Base-by-base conservation (phyloP, 1,140 invertebrate species). In the Sitodiplosis mosellana region DNA sequence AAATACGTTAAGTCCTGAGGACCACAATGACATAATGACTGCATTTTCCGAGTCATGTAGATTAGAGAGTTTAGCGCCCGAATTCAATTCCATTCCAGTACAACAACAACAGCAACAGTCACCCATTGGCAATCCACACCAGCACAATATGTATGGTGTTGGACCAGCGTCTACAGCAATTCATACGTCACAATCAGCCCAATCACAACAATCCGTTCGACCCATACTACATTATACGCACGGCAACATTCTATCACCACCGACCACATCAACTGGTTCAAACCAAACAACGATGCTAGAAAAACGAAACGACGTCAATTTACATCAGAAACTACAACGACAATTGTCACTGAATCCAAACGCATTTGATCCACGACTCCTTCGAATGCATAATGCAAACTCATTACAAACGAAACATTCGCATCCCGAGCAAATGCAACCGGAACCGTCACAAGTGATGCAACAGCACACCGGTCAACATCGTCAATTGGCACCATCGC, bases 281-380 rank as follows among this genome's bases (percentile, higher is more conserved):
- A 27, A 27, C 10, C 17, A 43, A 18, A 18, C n/a, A 18, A 21
- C 18, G 49, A 50, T 44, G 64, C 68, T 19, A 64, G 73, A 11
- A 67, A 27, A 27, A 27, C 27, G 27, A 27, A 27, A 27, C 27
- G 27, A 27, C 10, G 27, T 68, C 5, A 87, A 85, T 56, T 71
- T 79, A 40, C 86, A 90, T 56, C 67, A 77, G 45, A 88, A 87
- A 59, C 63, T 92, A 4, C 80, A 81, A 43, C 70, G 86, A 21
- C 85, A 90, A 55, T 66, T 87, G 17, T 85, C 84, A 1, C 58
- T 86, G 1, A 89, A 88, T 66, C 85, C 85, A 1, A 64, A 67
- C 3, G 53, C 47, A 14, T 78, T 75, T 53, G 86, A 89, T 66
- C 77, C 82, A 8, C 66, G 84, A 45, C 62, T 87, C 41, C 70